Evolutionary conservation across 2,888 invertebrate species (phyloP).

Genomic region (Marasmarcha lunaedactyla): DNA sequence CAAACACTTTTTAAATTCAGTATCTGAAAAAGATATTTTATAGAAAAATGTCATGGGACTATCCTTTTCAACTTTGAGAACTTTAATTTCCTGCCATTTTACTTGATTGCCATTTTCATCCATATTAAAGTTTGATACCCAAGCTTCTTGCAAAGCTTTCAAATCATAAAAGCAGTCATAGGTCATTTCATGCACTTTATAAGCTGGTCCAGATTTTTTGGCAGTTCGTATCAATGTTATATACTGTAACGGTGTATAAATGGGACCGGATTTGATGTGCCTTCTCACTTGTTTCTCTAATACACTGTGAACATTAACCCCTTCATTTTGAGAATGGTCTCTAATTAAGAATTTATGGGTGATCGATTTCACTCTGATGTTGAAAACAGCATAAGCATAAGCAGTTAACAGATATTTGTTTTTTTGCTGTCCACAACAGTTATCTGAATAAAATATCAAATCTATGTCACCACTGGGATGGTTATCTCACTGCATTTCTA

Average conservation of each 20-base stretch:
- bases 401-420: no score
- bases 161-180: conserved; percentile 18
- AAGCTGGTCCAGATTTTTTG: conserved; percentile 18
- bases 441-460: conserved; percentile 13
- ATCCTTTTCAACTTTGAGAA: conserved; percentile 16
- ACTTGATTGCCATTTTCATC: conserved; percentile 15
- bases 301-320: conserved; percentile 16
- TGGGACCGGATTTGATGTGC: conserved; percentile 15
- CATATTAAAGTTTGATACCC: conserved; percentile 16
- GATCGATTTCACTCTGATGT: conserved; percentile 11
- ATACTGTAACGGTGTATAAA: conserved; percentile 17
- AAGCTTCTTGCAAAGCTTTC: conserved; percentile 14
- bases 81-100: conserved; percentile 16
- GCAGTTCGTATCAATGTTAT: conserved; percentile 18
- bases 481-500: conserved; percentile 5
- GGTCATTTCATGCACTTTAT: conserved; percentile 17
- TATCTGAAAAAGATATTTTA: conserved; percentile 8
- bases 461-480: conserved; percentile 5
- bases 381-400: conserved; percentile 14
- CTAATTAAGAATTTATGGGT: conserved; percentile 19
- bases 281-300: conserved; percentile 16
- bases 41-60: conserved; percentile 6
- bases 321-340: conserved; percentile 20
- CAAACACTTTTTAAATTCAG: background rate
- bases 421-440: conserved; percentile 17